Base-by-base conservation (phyloP, 30 jellyfish, hydroid and myxozoan species). In the Pelagia noctiluca region DNA sequence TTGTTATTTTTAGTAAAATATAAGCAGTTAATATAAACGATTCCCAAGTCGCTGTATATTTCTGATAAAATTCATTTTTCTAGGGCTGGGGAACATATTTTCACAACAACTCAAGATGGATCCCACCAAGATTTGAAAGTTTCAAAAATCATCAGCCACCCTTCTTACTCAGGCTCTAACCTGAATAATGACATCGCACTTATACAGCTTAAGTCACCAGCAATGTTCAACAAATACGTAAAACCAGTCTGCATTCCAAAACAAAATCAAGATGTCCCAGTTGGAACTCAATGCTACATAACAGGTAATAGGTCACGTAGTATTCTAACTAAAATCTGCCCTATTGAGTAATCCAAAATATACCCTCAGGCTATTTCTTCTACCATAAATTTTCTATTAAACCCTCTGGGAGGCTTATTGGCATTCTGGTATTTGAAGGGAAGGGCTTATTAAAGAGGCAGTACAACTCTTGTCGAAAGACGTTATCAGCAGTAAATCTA, bases 171-270 rank as follows among this genome's bases (percentile, higher is more conserved):
- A 32, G 37, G 83, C 26, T 38, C 21, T 38, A 76, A 84, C 2
- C 83, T 92, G 13, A 83, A 92, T 32, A 66, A 71, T 57, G 98
- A 92, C 71, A 87, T 92, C 48, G 98, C 96, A 34, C 34, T 92
- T 64, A 86, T 92, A 78, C 86, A 92, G 50, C 66, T 92, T 24
- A 49, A 78, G 13, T 64, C 88, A 0, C 98, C 98, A 16, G 93
- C 78, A 16, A 64, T 81, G 25, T 75, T 92, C 42, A 85, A 77
- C 11, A 71, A 91, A 28, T 67, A 36, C 37, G 93, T 82, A 35
- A 63, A 81, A 30, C 84, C 98, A 0, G 98, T 83, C 33, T 92
- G 98, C 76, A 61, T 92, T 35, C 98, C 98, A 34, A 73, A 74
- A 34, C 83, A 86, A 42, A 79, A 74, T 2, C 76, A 82, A 24